These are phyloP conservation scores for Thumatha senex DNA, from an alignment of 2,888 invertebrate genomes.

Conservation along the genomic window DNA sequence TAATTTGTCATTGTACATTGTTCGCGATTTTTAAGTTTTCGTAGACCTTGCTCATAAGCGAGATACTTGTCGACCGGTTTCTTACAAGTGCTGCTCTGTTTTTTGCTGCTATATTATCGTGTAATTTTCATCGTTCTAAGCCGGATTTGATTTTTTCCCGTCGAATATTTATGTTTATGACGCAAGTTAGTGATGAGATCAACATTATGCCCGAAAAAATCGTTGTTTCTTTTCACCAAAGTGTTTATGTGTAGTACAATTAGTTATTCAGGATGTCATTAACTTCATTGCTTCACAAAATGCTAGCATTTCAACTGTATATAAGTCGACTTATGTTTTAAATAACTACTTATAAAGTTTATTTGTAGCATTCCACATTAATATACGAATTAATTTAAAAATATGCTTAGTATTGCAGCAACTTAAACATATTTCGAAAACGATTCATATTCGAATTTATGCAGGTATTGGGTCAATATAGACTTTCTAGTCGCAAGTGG, in stretches of 20 bases:
- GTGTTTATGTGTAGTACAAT: slow-evolving; percentile 13
- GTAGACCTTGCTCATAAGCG: slow-evolving; percentile 51
- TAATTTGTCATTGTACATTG: slow-evolving; percentile 59
- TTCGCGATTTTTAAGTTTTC: slow-evolving; percentile 56
- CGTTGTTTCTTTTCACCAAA: slow-evolving; percentile 22
- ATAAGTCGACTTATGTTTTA: background rate
- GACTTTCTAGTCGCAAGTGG: slow-evolving; percentile 33
- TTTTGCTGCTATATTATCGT: slow-evolving; percentile 53
- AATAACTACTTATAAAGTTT: too few species aligned
- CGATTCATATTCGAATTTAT: too few species aligned
- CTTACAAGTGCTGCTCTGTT: slow-evolving; percentile 42
- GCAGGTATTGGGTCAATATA: too few species aligned
- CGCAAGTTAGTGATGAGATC: slow-evolving; percentile 61
- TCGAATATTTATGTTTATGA: slow-evolving; percentile 53
- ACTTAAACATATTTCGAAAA: slow-evolving; percentile 1
- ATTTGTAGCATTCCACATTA: slow-evolving; percentile 1
- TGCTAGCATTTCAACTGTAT: slow-evolving; percentile 1
- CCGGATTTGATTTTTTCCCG: slow-evolving; percentile 73
- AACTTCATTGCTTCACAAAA: slow-evolving; percentile 17
- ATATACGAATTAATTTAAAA: slow-evolving; percentile 19
- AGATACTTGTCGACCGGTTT: slow-evolving; percentile 45
- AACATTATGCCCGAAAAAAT: slow-evolving; percentile 41
- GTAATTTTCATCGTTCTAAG: slow-evolving; percentile 55
- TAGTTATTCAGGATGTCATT: background rate
- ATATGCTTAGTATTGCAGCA: slow-evolving; percentile 24